A percentile compares a stretch with the other conserved stretches of the same genome.
Conservation (phyloP, 2,888 invertebrate species). For the Scaptomyza caliginosa region DNA sequence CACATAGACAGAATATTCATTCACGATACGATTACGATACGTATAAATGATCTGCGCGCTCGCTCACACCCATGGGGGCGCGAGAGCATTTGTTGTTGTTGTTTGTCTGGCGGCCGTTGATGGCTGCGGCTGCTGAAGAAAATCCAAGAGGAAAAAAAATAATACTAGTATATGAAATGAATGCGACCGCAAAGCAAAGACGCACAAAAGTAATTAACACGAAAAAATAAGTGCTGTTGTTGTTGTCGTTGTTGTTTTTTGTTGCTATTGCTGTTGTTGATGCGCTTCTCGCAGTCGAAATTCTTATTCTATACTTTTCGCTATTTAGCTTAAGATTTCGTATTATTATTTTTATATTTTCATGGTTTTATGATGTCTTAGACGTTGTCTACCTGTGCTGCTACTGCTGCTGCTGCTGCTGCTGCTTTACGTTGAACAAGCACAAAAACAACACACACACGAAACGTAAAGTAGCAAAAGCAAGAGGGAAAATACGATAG, state of each 20-base stretch:
- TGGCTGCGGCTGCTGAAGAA: slow-evolving; percentile 52
- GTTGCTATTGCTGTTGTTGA: slow-evolving; percentile 22
- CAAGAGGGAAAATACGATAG: slow-evolving; percentile 66
- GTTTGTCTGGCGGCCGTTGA: slow-evolving; percentile 44
- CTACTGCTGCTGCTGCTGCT: slow-evolving; percentile 36
- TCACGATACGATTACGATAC: slow-evolving; percentile 74
- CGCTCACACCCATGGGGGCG: slow-evolving; percentile 63
- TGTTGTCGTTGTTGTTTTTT: slow-evolving; percentile 18
- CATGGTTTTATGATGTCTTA: slow-evolving; percentile 54
- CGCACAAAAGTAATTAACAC: slow-evolving; percentile 71
- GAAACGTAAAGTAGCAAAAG: slow-evolving; percentile 69
- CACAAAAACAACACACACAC: slow-evolving; percentile 65
- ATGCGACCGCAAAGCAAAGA: slow-evolving; percentile 70
- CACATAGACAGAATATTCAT: slow-evolving; percentile 72
- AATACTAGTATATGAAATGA: slow-evolving; percentile 72
- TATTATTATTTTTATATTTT: slow-evolving; percentile 59
- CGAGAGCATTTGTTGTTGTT: slow-evolving; percentile 36
- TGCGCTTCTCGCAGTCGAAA: slow-evolving; percentile 49
- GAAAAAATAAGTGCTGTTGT: slow-evolving; percentile 51
- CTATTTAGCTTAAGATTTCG: slow-evolving; percentile 17
- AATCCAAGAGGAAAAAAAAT: slow-evolving; percentile 69
- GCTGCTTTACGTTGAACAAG: slow-evolving; percentile 65
- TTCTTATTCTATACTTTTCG: slow-evolving; percentile 49
- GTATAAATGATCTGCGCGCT: slow-evolving; percentile 65
- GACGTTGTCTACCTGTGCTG: slow-evolving; percentile 66